A percentile compares a stretch with the other conserved stretches of the same genome.
phyloP scores from a whole-genome alignment of 2,797 vertebrate genomes.

The Sebastes minor region DNA sequence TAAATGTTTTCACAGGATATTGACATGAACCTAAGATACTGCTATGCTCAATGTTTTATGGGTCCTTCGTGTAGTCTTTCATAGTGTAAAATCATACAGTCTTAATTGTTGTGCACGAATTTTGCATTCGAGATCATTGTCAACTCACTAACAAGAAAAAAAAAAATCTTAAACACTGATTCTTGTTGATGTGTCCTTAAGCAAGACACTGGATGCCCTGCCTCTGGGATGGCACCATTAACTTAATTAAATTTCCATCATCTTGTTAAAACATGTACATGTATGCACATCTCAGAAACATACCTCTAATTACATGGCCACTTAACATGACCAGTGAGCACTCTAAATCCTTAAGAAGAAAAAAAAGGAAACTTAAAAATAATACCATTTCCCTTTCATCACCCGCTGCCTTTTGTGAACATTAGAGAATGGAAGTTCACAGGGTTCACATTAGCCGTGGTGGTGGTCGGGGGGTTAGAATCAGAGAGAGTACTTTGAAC shows the following conservation, averaged over 20 bases:
- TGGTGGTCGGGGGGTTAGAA: conserved; percentile 59
- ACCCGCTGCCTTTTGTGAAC: conserved; percentile 52
- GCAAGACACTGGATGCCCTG: conserved; percentile 23
- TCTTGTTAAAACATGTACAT: conserved; percentile 40
- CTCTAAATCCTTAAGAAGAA: conserved; percentile 17
- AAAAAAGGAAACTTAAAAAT: conserved; percentile 39
- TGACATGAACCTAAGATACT: background rate
- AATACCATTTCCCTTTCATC: conserved; percentile 46
- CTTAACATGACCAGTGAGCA: conserved; percentile 39
- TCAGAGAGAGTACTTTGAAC: conserved; percentile 68
- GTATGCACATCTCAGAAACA: conserved; percentile 36
- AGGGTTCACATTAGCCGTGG: conserved; percentile 56
- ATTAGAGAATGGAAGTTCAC: conserved; percentile 60
- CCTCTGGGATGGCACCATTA: conserved; percentile 45
- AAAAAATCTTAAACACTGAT: background rate
- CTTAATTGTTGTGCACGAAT: background rate
- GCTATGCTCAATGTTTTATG: background rate
- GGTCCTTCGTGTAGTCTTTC: background rate
- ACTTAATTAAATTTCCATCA: conserved; percentile 47
- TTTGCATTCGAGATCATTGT: background rate
- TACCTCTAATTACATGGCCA: conserved; percentile 41
- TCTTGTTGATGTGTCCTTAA: conserved; percentile 48
- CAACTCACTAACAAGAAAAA: background rate
- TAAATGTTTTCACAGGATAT: background rate
- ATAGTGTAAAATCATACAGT: background rate